phyloP scores from a whole-genome alignment of 2,888 invertebrate species.

The Diogma glabrata region DNA sequence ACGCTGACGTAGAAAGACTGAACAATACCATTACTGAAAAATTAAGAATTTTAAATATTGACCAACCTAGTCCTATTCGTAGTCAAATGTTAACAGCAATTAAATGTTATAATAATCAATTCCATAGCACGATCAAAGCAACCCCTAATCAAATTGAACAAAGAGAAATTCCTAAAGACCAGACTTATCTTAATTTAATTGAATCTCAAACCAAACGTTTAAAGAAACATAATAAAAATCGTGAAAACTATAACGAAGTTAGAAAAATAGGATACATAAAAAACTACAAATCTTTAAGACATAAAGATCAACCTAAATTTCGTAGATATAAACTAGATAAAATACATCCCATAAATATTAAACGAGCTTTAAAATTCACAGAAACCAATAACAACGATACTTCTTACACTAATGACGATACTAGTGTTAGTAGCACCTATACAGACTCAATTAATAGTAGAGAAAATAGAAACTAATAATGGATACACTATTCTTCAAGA shows the following conservation, averaged over 20 bases:
- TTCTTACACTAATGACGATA: neutral
- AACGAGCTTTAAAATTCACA: neutral
- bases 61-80: neutral
- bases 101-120: too few species aligned
- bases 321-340: neutral
- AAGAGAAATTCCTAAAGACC: too few species aligned
- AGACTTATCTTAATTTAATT: too few species aligned
- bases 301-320: neutral
- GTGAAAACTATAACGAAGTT: neutral
- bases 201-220: too few species aligned
- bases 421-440: neutral
- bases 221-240: slow-evolving; percentile 3
- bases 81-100: too few species aligned
- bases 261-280: neutral
- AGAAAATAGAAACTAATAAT: neutral
- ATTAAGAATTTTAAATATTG: neutral
- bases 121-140: too few species aligned
- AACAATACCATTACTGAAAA: slow-evolving; percentile 9
- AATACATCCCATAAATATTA: neutral
- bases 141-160: too few species aligned
- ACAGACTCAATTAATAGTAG: neutral
- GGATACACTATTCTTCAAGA: neutral
- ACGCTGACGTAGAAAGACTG: neutral
- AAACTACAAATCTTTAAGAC: neutral
- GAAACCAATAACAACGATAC: neutral